A percentile compares a stretch with the other conserved stretches of the same genome.
Conservation (phyloP, 1,140 invertebrate species). For the Cotesia glomerata region DNA sequence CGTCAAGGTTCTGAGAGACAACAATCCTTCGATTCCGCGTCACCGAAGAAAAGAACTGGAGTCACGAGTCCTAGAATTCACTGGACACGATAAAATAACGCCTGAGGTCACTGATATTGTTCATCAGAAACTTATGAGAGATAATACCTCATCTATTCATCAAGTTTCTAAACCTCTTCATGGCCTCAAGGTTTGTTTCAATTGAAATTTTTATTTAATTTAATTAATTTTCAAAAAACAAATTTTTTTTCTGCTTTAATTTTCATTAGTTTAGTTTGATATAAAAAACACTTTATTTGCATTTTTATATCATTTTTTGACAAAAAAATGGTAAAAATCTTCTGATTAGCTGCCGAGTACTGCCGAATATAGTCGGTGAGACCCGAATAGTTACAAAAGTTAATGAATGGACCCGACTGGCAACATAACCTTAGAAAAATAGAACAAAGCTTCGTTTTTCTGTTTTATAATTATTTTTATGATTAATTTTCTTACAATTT, state of each 20-base stretch:
- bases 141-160: constrained; percentile 11
- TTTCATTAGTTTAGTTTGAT: too few relatives aligned
- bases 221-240: constrained; percentile 2
- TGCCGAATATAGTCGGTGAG: too few relatives aligned
- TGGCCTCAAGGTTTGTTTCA: constrained; percentile 47
- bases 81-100: constrained; percentile 57
- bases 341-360: too few relatives aligned
- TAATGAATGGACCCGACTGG: too few relatives aligned
- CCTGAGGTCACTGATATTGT: constrained; percentile 59
- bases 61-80: constrained; percentile 60
- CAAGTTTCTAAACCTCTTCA: constrained; percentile 41
- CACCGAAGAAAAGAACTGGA: constrained; percentile 64
- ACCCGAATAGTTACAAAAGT: too few relatives aligned
- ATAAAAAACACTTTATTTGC: too few relatives aligned
- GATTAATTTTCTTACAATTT: constrained; percentile 50
- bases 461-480: too few relatives aligned
- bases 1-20: constrained; percentile 69
- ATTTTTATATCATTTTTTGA: too few relatives aligned
- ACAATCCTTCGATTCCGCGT: constrained; percentile 62
- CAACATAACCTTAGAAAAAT: too few relatives aligned
- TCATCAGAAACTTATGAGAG: constrained; percentile 45
- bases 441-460: too few relatives aligned
- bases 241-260: too few relatives aligned
- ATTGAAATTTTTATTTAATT: not conserved
- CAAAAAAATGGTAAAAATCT: too few relatives aligned